A percentile compares a stretch with the other conserved stretches of the same genome.
These are phyloP conservation scores for Chalcosyrphus nemorum DNA, from an alignment of 2,888 invertebrate species.

Conservation along the genomic window DNA sequence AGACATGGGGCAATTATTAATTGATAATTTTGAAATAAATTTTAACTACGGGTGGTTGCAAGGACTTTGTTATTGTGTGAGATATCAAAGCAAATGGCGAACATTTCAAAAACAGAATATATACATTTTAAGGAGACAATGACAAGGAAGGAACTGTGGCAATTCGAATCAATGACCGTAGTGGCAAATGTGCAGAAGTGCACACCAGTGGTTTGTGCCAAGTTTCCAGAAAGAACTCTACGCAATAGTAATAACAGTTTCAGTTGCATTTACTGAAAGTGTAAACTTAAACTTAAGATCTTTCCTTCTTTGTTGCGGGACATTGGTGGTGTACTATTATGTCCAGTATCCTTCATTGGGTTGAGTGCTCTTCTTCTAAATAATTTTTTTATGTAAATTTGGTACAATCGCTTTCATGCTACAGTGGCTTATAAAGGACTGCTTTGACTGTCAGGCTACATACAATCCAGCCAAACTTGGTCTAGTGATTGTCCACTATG, in stretches of 20 bases:
- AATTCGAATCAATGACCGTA: neutral
- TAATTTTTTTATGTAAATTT: no score
- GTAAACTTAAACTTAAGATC: neutral
- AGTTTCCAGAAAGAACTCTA: neutral
- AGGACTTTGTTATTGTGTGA: neutral
- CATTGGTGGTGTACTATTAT: neutral
- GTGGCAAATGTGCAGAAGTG: neutral
- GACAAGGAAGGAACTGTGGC: neutral
- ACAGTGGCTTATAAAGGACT: no score
- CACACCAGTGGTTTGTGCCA: neutral
- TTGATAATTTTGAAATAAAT: constrained; percentile 10
- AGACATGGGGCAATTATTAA: constrained; percentile 18
- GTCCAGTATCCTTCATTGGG: no score
- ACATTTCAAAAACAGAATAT: neutral
- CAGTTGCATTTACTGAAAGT: neutral
- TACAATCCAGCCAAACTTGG: no score
- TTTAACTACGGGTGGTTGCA: neutral
- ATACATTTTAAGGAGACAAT: neutral
- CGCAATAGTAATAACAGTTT: neutral
- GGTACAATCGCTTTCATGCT: no score
- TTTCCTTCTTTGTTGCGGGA: neutral
- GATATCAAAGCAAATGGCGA: neutral
- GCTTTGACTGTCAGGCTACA: no score
- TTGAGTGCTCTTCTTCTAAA: no score
- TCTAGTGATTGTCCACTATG: no score